phyloP scores from a whole-genome alignment of 2,113 vertebrate species.

The Spheniscus mendiculus region DNA sequence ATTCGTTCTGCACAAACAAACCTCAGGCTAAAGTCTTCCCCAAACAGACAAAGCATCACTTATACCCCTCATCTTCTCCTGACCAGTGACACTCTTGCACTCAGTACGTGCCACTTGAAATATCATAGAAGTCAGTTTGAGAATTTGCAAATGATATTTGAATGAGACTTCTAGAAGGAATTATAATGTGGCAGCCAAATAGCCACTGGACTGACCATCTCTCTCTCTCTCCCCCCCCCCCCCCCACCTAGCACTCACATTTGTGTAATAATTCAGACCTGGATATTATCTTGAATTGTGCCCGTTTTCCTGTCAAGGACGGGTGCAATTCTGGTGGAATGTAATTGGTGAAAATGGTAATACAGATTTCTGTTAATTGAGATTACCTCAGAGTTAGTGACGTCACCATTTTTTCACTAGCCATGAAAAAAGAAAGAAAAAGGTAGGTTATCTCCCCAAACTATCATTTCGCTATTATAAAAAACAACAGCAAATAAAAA shows the following conservation, averaged over 20 bases:
- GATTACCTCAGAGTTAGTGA: neutral
- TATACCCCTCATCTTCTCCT: neutral
- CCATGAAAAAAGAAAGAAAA: neutral
- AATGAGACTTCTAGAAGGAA: neutral
- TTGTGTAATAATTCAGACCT: no score
- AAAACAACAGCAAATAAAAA: neutral
- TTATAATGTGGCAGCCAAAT: fast-evolving
- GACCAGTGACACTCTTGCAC: neutral
- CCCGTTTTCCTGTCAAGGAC: neutral
- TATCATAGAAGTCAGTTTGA: neutral
- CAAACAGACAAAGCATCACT: neutral
- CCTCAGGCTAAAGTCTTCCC: neutral
- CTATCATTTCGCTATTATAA: neutral
- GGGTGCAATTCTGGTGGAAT: neutral
- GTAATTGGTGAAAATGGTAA: neutral
- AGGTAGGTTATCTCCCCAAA: neutral
- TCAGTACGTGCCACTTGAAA: neutral
- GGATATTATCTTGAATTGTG: neutral
- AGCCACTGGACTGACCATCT: neutral
- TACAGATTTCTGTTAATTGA: neutral
- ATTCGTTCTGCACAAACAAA: neutral
- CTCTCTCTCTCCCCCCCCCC: neutral
- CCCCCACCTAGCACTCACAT: no score
- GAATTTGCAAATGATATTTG: neutral
- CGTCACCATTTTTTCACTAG: neutral